These are phyloP conservation scores for Paramacrobiotus metropolitanus DNA, from an alignment of 1,140 invertebrate species.

Conservation along the genomic window DNA sequence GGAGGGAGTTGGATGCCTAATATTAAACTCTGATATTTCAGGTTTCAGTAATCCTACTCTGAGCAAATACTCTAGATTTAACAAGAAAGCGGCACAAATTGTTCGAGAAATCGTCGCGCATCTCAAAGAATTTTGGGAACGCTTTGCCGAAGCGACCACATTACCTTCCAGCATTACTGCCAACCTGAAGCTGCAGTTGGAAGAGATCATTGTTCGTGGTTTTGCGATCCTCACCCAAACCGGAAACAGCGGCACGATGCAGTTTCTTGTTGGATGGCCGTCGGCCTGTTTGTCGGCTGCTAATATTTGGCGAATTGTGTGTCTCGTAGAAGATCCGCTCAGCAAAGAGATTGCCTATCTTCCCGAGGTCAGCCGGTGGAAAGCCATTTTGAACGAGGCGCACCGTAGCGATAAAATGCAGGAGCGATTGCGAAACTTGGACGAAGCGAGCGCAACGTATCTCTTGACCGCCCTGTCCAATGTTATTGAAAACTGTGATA, in stretches of 20 bases:
- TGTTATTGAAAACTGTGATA: neutral
- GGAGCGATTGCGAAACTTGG: neutral
- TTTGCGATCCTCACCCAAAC: neutral
- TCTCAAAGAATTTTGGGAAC: neutral
- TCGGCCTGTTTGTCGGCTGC: neutral
- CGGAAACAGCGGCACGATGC: neutral
- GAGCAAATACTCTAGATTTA: neutral
- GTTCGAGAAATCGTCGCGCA: neutral
- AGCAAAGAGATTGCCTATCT: neutral
- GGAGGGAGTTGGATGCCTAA: too few species aligned
- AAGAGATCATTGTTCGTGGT: neutral
- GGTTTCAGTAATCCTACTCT: neutral
- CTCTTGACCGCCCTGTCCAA: neutral
- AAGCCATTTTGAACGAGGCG: neutral
- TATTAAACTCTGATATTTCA: too few species aligned
- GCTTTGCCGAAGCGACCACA: neutral
- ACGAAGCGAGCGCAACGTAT: neutral
- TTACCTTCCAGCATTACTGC: neutral
- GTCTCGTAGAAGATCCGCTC: neutral
- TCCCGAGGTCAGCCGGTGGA: neutral
- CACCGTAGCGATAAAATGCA: neutral
- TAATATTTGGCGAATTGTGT: neutral
- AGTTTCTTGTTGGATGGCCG: conserved; percentile 2
- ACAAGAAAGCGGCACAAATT: neutral
- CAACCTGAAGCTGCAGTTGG: neutral